Percentiles rank a stretch among this genome's conserved stretches.
Evolutionary conservation across 2,888 invertebrate genomes (phyloP).

Genomic region (Nebria salina): DNA sequence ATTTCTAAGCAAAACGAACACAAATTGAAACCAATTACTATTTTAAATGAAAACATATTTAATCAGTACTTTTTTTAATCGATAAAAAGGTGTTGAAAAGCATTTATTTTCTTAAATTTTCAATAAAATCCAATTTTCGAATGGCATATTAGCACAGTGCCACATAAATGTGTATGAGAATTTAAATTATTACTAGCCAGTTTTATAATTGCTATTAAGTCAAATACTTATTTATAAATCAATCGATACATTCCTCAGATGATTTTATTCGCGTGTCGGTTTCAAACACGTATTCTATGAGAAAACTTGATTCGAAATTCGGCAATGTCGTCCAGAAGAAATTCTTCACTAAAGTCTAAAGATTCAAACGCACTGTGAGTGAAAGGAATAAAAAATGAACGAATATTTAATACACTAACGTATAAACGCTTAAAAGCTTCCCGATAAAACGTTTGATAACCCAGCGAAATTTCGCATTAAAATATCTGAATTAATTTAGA

Average conservation of each 20-base stretch:
- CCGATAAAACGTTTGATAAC: not conserved
- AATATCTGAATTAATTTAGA: not conserved
- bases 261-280: not conserved
- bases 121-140: too few species aligned
- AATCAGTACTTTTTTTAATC: too few species aligned
- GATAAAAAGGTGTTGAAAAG: too few species aligned
- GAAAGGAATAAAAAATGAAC: slow-evolving; percentile 6
- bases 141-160: too few species aligned
- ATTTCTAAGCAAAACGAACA: too few species aligned
- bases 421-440: not conserved
- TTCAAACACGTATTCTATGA: not conserved
- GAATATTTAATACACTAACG: not conserved
- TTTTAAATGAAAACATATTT: too few species aligned
- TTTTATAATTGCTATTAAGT: slow-evolving; percentile 1
- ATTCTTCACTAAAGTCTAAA: not conserved
- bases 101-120: too few species aligned
- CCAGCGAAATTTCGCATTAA: not conserved
- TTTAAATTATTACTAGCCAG: too few species aligned
- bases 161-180: too few species aligned
- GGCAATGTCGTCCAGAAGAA: slow-evolving; percentile 9
- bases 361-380: not conserved
- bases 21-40: too few species aligned
- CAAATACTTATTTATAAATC: not conserved
- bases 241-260: not conserved
- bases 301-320: slow-evolving; percentile 10